Evolutionary conservation across 2,888 invertebrate species (phyloP).

Genomic region (Polymixis lichenea): DNA sequence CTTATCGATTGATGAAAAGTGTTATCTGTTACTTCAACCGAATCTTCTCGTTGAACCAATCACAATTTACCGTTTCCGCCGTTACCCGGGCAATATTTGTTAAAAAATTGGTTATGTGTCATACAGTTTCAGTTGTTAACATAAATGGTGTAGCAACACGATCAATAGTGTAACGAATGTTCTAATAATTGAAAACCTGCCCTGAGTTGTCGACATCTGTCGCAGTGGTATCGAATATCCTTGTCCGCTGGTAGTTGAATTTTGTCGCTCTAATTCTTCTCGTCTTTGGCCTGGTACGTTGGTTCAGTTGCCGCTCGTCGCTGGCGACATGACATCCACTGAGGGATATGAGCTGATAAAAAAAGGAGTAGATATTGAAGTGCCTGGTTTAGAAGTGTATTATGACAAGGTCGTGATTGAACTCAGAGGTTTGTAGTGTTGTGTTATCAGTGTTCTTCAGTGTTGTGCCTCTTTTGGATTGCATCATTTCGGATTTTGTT

Average conservation of each 20-base stretch:
- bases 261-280: conserved; percentile 90
- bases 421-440: conserved; percentile 89
- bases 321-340: conserved; percentile 87
- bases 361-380: conserved; percentile 87
- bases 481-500: conserved; percentile 36
- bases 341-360: conserved; percentile 89
- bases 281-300: conserved; percentile 78
- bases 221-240: conserved; percentile 88
- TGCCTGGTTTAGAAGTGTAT: conserved; percentile 89
- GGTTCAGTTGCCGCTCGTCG: conserved; percentile 77
- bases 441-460: conserved; percentile 60
- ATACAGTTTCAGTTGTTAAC: conserved; percentile 41
- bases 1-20: conserved; percentile 71
- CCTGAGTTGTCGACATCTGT: conserved; percentile 86
- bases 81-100: conserved; percentile 63
- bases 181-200: conserved; percentile 79
- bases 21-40: conserved; percentile 71
- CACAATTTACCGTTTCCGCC: conserved; percentile 61
- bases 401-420: conserved; percentile 91
- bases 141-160: conserved; percentile 38
- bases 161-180: conserved; percentile 63
- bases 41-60: conserved; percentile 73
- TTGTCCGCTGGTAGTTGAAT: conserved; percentile 84
- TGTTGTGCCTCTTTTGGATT: conserved; percentile 58
- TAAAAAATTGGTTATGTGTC: conserved; percentile 53